Evolutionary conservation across 1,140 invertebrate genomes (phyloP).

Genomic region (Aporrectodea caliginosa): DNA sequence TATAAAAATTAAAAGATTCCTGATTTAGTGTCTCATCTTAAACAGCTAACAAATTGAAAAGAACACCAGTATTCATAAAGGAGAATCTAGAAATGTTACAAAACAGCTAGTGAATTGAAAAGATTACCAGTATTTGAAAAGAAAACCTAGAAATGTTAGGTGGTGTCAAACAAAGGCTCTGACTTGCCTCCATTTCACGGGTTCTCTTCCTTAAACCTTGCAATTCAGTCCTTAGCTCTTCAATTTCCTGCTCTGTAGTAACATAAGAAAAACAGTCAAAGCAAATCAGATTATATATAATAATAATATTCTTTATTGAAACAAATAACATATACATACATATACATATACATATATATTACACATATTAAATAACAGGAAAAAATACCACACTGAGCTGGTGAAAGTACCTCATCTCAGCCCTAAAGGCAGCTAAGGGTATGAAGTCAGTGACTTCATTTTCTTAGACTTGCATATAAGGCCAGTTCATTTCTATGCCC

Average conservation of each 20-base stretch:
- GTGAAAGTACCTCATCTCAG: not conserved
- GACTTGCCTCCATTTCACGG: constrained; percentile 24
- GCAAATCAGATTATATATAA: not conserved
- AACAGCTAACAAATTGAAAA: no score
- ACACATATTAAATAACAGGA: not conserved
- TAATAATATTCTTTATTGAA: not conserved
- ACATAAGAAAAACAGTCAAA: not conserved
- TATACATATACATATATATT: not conserved
- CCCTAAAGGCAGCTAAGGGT: not conserved
- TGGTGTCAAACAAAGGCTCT: constrained; percentile 9
- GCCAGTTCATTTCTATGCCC: no score
- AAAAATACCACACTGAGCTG: not conserved
- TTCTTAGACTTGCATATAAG: no score
- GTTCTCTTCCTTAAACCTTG: constrained; percentile 25
- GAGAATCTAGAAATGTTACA: no score
- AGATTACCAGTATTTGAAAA: no score
- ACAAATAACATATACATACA: not conserved
- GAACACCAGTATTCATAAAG: no score
- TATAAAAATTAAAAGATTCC: no score
- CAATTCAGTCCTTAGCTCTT: constrained; percentile 54
- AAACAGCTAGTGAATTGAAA: no score
- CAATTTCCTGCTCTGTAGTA: constrained; percentile 66
- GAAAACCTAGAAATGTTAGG: no score
- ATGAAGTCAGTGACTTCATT: no score
- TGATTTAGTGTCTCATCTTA: no score